Base-by-base conservation (phyloP, 2,888 invertebrate genomes). In the Blastobasis adustella region DNA sequence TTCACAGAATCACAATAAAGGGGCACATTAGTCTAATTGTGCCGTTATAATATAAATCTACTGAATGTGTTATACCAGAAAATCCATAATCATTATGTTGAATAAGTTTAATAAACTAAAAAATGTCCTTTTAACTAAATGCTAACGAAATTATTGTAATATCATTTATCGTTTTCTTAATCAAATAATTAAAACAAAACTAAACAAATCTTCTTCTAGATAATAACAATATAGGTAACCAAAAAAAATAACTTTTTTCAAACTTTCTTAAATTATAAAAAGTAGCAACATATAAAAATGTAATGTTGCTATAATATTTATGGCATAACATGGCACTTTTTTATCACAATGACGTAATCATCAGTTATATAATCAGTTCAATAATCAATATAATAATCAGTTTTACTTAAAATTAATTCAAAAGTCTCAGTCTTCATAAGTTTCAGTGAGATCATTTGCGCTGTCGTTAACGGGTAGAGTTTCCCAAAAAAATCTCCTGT, bases 401-500 rank as follows among this genome's bases (percentile, higher is more conserved):
- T 40, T 40, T 6, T 40, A 40, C 41, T 40, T 40, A 40, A 40
- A 40, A 40, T 40, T 8, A 40, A 2, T 40, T 8, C 7, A 40
- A n/a, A n/a, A 40, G 41, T 6, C 41, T 40, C 41, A 40, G 41
- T 40, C 41, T 40, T 40, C 41, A 40, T 40, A 40, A 40, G 7
- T 40, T 42, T 49, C 48, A 39, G 39, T 40, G 41, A 50, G 50
- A 50, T 50, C 50, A 45, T 40, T 23, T 41, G 50, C 40, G 4
- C 38, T 23, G 36, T 50, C 50, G 43, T 45, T 45, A 43, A 46
- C 46, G 37, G 50, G 45, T 37, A 50, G 45, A 40, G n/a, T 50
- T 45, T 46, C 45, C 45, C 45, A 50, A 51, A 51, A 47, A 41
- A n/a, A 23, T 37, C n/a, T 36, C 36, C 52, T 49, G 46, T 52